Percentiles rank a stretch among this genome's conserved stretches.
phyloP scores from a whole-genome alignment of 2,888 invertebrate species.

The Zhengitettix transpicula region DNA sequence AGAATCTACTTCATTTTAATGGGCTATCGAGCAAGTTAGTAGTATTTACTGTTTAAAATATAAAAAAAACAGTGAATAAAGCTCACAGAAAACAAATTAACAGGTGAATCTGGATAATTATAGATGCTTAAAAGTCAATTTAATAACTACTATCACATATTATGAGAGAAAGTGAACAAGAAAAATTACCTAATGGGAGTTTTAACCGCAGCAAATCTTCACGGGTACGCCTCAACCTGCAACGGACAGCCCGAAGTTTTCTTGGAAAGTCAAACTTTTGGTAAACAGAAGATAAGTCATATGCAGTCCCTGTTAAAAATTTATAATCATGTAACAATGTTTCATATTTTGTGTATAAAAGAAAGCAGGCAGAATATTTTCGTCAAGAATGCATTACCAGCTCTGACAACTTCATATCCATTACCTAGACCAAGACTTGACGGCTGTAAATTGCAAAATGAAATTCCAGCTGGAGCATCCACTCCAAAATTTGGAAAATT shows the following conservation, averaged over 20 bases:
- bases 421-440: conserved; percentile 10
- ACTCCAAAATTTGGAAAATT: conserved; percentile 4
- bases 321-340: background rate
- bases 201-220: conserved; percentile 4
- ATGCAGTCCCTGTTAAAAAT: background rate
- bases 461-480: conserved; percentile 15
- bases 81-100: too few relatives aligned
- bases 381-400: background rate
- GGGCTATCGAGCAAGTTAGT: too few relatives aligned
- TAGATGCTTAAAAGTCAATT: too few relatives aligned
- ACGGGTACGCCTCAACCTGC: background rate
- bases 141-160: too few relatives aligned
- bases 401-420: conserved; percentile 13
- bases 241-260: background rate
- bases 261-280: conserved; percentile 2
- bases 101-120: too few relatives aligned
- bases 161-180: too few relatives aligned
- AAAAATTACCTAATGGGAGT: conserved; percentile 3
- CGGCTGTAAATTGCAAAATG: conserved; percentile 13
- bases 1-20: too few relatives aligned
- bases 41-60: too few relatives aligned
- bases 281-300: background rate
- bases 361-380: too few relatives aligned
- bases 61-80: too few relatives aligned
- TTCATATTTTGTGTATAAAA: too few relatives aligned